Evolutionary conservation across 2,797 vertebrate genomes (phyloP).

Genomic region (Sebastes matsubarae): DNA sequence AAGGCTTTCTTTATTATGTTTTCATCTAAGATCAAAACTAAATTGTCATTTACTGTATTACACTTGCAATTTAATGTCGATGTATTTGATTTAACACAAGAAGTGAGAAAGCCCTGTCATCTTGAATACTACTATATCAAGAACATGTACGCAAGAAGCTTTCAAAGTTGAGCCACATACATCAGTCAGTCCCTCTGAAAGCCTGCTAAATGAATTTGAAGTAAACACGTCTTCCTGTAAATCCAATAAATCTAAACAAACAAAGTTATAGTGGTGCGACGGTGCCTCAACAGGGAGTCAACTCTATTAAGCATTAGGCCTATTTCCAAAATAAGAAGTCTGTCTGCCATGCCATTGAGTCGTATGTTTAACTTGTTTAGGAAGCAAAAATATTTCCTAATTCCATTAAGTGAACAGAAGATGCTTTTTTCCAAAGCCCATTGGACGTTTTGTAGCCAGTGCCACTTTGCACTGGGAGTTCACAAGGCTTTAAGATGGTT

Average conservation of each 20-base stretch:
- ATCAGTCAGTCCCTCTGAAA: conserved; percentile 2
- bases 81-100: neutral
- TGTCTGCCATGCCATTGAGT: conserved; percentile 45
- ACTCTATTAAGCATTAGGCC: conserved; percentile 12
- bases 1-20: neutral
- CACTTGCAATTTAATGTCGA: neutral
- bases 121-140: neutral
- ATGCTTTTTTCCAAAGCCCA: conserved; percentile 56
- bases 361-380: conserved; percentile 74
- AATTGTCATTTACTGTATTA: neutral
- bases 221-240: conserved; percentile 24
- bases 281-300: conserved; percentile 8
- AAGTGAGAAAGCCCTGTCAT: neutral
- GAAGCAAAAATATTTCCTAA: conserved; percentile 73
- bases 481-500: conserved; percentile 91
- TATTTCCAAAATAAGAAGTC: conserved; percentile 30
- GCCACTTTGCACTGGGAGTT: conserved; percentile 87
- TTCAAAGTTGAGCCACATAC: neutral
- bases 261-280: conserved; percentile 17
- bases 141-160: neutral
- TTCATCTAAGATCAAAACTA: neutral
- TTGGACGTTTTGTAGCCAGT: conserved; percentile 83
- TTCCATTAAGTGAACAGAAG: conserved; percentile 79
- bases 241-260: conserved; percentile 42
- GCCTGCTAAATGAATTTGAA: conserved; percentile 33